A percentile compares a stretch with the other conserved stretches of the same genome.
Evolutionary conservation across 2,797 vertebrate genomes (phyloP).

Genomic region (Cossypha caffra): DNA sequence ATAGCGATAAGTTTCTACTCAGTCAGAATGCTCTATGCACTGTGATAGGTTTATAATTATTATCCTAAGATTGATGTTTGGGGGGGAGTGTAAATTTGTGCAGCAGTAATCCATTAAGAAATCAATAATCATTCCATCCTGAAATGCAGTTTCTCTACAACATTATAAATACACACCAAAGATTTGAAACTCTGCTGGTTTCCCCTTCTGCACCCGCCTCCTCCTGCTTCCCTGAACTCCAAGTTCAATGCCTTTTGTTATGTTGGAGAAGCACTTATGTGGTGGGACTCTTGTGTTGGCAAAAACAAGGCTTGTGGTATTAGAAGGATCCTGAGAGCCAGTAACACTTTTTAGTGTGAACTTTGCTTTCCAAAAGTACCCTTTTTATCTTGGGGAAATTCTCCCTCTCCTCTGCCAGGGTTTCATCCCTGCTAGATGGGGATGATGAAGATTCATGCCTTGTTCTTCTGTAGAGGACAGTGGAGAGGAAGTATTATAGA

Average conservation of each 20-base stretch:
- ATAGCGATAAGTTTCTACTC: slow-evolving; percentile 73
- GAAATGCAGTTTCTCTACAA: slow-evolving; percentile 73
- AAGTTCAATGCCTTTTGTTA: not conserved
- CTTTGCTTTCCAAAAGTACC: not conserved
- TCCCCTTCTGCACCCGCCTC: not conserved
- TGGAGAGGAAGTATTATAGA: not conserved
- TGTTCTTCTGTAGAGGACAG: not conserved
- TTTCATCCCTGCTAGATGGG: not conserved
- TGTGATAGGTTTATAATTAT: slow-evolving; percentile 82
- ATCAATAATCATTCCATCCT: slow-evolving; percentile 80
- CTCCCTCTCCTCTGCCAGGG: not conserved
- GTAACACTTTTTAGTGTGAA: not conserved
- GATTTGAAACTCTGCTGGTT: slow-evolving; percentile 30
- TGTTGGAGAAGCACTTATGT: slow-evolving; percentile 17
- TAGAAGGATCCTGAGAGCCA: not conserved
- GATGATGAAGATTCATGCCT: not conserved
- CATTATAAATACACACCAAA: slow-evolving; percentile 70
- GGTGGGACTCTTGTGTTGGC: not conserved
- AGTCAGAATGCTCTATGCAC: slow-evolving; percentile 67
- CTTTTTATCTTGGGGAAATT: not conserved
- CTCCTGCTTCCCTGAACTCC: slow-evolving; percentile 21
- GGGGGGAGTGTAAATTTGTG: slow-evolving; percentile 80
- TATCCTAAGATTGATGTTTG: slow-evolving; percentile 78
- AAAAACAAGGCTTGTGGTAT: not conserved
- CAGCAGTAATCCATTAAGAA: slow-evolving; percentile 84